Evolutionary conservation across 2,888 invertebrate genomes (phyloP).

Genomic region (Cataglyphis rosenhaueri): DNA sequence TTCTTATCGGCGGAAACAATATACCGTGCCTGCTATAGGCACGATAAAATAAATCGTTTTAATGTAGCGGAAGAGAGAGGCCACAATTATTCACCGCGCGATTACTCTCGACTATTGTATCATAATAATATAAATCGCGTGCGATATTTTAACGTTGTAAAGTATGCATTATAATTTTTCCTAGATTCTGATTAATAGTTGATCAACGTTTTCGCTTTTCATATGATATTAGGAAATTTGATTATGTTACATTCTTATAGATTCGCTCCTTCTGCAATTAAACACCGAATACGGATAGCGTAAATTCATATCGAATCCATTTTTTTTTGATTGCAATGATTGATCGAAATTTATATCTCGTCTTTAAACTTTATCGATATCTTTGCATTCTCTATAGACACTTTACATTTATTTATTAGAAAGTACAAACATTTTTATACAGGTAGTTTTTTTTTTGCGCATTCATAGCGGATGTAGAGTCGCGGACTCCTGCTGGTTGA

Average conservation of each 20-base stretch:
- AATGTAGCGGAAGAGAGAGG: not conserved
- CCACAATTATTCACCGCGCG: conserved; percentile 4
- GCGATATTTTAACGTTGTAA: not conserved
- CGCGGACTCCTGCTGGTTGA: not conserved
- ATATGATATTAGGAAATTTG: not conserved
- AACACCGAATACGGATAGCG: not conserved
- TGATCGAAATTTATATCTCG: conserved; percentile 39
- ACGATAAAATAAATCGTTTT: conserved; percentile 31
- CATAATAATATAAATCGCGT: not conserved
- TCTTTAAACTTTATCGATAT: not conserved
- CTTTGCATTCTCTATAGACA: not conserved
- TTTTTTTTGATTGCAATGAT: conserved; percentile 2
- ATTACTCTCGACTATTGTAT: conserved; percentile 7
- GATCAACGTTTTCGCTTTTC: not conserved
- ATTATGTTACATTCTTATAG: not conserved
- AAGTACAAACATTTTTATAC: conserved; percentile 7
- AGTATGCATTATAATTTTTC: not conserved
- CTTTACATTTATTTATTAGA: conserved; percentile 32
- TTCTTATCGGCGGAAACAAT: conserved; percentile 45
- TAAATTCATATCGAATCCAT: conserved; percentile 6
- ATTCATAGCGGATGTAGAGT: not conserved
- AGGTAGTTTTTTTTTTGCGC: not conserved
- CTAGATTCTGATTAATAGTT: not conserved
- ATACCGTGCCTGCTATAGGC: conserved; percentile 13
- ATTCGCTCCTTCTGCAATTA: not conserved